phyloP scores from a whole-genome alignment of 2,888 invertebrate species.

The Drosophila niveifrons region DNA sequence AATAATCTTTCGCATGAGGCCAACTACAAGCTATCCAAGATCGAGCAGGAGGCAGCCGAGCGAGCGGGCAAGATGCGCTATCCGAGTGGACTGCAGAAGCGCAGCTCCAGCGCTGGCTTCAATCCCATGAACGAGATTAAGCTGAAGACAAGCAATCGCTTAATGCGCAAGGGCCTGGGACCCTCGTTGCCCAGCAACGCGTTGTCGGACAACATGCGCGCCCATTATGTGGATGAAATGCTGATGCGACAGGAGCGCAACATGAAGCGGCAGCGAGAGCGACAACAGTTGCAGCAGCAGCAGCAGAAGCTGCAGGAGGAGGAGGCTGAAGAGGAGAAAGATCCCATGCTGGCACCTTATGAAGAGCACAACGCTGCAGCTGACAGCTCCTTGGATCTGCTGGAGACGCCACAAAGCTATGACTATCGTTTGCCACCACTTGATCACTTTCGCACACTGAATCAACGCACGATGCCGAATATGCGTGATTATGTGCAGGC shows the following conservation, averaged over 20 bases:
- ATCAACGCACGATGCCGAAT: conserved; percentile 36
- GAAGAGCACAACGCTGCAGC: conserved; percentile 7
- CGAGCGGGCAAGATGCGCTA: conserved; percentile 12
- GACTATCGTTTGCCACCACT: conserved; percentile 53
- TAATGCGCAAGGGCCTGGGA: conserved; percentile 81
- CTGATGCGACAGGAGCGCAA: conserved; percentile 53
- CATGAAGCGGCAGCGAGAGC: conserved; percentile 24
- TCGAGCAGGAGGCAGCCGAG: conserved; percentile 83
- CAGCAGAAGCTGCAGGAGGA: conserved; percentile 15
- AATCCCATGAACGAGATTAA: conserved; percentile 82
- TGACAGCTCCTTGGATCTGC: neutral
- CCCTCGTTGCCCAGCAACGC: conserved; percentile 81
- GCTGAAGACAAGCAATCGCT: conserved; percentile 81
- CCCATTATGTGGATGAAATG: conserved; percentile 60
- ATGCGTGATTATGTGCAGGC: conserved; percentile 44
- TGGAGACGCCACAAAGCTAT: conserved; percentile 50
- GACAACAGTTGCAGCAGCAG: neutral
- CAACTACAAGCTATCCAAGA: conserved; percentile 84
- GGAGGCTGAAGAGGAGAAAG: conserved; percentile 8
- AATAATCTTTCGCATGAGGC: conserved; percentile 85
- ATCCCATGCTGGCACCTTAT: neutral
- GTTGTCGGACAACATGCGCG: conserved; percentile 53
- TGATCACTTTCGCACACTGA: conserved; percentile 36
- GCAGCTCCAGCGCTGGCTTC: conserved; percentile 48
- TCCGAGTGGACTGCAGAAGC: conserved; percentile 42